Conservation (phyloP, 2,113 vertebrate genomes). For the Delphinus delphis region DNA sequence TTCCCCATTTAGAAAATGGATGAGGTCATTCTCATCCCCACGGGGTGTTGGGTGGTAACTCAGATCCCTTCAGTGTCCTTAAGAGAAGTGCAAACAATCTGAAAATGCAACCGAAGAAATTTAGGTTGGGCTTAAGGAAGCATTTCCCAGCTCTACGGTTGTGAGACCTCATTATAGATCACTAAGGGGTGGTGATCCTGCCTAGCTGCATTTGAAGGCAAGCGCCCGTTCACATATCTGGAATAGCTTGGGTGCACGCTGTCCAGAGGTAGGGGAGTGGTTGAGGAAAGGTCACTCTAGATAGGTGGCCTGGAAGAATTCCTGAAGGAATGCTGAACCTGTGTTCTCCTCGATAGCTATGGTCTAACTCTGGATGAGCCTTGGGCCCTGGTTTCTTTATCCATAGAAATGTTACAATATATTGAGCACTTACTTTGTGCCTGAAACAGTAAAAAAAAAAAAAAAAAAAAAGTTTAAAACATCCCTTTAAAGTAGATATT, state of each 20-base stretch:
- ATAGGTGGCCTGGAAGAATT: not conserved
- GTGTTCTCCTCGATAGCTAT: not conserved
- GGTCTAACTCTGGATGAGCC: not conserved
- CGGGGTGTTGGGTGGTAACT: not conserved
- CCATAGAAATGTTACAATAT: not conserved
- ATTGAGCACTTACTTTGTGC: not conserved
- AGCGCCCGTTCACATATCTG: not conserved
- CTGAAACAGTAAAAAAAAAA: not conserved
- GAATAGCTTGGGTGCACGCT: not conserved
- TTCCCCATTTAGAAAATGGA: not conserved
- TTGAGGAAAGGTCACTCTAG: not conserved
- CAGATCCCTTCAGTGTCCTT: not conserved
- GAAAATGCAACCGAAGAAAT: not conserved
- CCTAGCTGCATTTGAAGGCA: not conserved
- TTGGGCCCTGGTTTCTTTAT: not conserved
- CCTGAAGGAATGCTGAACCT: not conserved
- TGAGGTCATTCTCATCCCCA: not conserved
- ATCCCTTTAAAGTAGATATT: not conserved
- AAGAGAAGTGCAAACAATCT: conserved; percentile 26
- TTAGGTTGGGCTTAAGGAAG: not conserved
- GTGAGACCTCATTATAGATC: not conserved
- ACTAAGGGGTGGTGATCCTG: not conserved
- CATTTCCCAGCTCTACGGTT: not conserved
- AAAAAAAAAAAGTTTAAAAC: not conserved
- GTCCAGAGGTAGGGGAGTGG: not conserved